These are phyloP conservation scores for Pocillopora meandrina DNA, from an alignment of 92 coral and sea anemone species.

Conservation along the genomic window DNA sequence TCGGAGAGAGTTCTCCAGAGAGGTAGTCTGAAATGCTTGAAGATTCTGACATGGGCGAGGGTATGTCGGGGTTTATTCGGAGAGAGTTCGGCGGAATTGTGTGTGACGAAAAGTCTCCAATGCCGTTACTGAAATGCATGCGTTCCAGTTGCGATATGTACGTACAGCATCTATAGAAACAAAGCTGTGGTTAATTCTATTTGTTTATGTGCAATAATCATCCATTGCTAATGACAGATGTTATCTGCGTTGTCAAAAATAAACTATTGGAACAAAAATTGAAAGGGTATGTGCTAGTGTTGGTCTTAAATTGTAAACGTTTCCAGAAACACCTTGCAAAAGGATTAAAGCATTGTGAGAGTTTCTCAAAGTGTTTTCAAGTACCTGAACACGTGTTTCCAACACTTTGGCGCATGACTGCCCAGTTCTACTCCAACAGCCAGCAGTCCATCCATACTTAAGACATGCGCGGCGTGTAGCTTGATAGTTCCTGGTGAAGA, in stretches of 20 bases:
- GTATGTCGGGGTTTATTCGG: conserved; percentile 65
- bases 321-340: no score
- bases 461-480: conserved; percentile 97
- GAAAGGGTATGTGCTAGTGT: no score
- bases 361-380: neutral
- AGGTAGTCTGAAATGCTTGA: conserved; percentile 90
- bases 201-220: neutral
- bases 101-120: conserved; percentile 62
- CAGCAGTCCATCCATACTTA: conserved; percentile 97
- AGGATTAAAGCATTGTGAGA: no score
- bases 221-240: no score
- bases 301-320: no score
- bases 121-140: conserved; percentile 70
- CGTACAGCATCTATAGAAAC: conserved; percentile 76
- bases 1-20: conserved; percentile 86
- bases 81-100: conserved; percentile 49
- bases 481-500: conserved; percentile 58
- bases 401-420: conserved; percentile 98
- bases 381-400: conserved; percentile 99
- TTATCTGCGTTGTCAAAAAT: no score
- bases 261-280: no score
- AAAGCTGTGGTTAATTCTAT: neutral
- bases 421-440: conserved; percentile 98
- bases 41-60: conserved; percentile 94
- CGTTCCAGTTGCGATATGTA: conserved; percentile 90